Evolutionary conservation across 2,113 vertebrate species (phyloP).

Genomic region (Pteruthius melanotis): DNA sequence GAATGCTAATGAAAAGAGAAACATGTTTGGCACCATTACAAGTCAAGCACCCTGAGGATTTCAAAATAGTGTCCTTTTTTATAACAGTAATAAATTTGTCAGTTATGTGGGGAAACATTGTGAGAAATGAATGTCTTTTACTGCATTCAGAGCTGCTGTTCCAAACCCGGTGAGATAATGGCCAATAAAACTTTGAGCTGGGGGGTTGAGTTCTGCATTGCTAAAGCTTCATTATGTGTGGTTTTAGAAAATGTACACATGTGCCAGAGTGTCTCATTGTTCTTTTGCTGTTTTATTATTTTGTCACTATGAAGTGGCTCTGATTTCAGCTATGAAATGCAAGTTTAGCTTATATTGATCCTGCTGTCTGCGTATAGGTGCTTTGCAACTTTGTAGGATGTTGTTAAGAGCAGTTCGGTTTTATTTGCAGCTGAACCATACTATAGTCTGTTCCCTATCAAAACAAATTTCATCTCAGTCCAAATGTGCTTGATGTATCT

Average conservation of each 20-base stretch:
- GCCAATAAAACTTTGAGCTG: slow-evolving; percentile 51
- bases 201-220: background rate
- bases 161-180: slow-evolving; percentile 51
- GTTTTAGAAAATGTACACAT: background rate
- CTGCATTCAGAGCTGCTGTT: slow-evolving; percentile 24
- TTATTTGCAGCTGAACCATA: background rate
- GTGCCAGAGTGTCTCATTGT: background rate
- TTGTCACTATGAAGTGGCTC: background rate
- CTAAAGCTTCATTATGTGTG: background rate
- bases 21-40: slow-evolving; percentile 4
- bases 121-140: slow-evolving; percentile 61
- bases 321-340: background rate
- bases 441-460: background rate
- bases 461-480: background rate
- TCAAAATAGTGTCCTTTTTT: slow-evolving; percentile 54
- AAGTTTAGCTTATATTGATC: slow-evolving; percentile 36
- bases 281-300: background rate
- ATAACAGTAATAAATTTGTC: slow-evolving; percentile 64
- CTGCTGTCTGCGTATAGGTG: background rate
- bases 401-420: background rate
- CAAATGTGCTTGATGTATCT: background rate
- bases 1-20: slow-evolving; percentile 39
- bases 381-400: background rate
- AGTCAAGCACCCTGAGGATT: slow-evolving; percentile 22
- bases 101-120: slow-evolving; percentile 44